Conservation (phyloP, 2,888 invertebrate species). For the Pristionchus japonicus region DNA sequence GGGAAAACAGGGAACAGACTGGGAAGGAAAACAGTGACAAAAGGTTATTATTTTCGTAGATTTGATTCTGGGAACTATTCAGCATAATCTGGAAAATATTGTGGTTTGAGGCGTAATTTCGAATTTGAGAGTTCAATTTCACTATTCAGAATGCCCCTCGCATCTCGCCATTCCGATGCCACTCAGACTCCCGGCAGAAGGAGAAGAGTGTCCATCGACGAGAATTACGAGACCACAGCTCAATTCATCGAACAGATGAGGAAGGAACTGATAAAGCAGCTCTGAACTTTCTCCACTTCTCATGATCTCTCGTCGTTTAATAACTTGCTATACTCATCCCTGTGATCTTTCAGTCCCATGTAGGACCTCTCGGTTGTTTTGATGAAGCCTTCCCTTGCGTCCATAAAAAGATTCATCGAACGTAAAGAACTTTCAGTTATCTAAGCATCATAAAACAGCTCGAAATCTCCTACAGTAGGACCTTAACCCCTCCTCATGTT, state of each 20-base stretch:
- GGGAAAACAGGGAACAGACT: neutral
- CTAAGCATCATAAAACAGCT: too few relatives aligned
- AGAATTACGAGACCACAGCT: conserved; percentile 42
- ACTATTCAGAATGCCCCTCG: conserved; percentile 40
- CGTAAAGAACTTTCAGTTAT: too few relatives aligned
- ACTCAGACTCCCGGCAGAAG: neutral
- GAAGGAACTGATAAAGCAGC: conserved; percentile 37
- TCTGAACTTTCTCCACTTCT: neutral
- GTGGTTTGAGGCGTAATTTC: neutral
- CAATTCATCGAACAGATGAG: conserved; percentile 44
- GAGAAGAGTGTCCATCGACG: conserved; percentile 22
- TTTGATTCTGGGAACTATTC: neutral
- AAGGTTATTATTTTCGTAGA: neutral
- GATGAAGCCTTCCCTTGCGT: too few relatives aligned
- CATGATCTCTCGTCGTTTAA: neutral
- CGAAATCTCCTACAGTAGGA: neutral
- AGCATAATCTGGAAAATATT: neutral
- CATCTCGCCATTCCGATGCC: neutral
- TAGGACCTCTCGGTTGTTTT: too few relatives aligned
- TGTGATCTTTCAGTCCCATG: conserved; percentile 7
- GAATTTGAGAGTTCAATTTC: neutral
- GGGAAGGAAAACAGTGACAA: neutral
- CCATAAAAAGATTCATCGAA: too few relatives aligned
- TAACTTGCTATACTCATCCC: neutral
- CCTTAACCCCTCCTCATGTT: neutral